phyloP scores from a whole-genome alignment of 1,140 invertebrate genomes.

The Aporrectodea caliginosa region DNA sequence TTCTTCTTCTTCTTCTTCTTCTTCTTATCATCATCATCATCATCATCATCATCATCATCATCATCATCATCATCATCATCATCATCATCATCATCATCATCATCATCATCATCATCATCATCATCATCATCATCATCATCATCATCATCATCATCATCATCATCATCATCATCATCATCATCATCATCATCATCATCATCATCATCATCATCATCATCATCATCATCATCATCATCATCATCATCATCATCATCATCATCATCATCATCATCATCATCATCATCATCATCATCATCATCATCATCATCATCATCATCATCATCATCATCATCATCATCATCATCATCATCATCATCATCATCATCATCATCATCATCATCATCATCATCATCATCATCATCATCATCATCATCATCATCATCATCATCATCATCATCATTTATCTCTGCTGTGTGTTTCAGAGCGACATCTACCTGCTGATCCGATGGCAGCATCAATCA shows the following conservation, averaged over 20 bases:
- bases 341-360: slow-evolving; percentile 27
- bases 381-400: slow-evolving; percentile 27
- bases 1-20: slow-evolving; percentile 18
- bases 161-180: neutral
- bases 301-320: slow-evolving; percentile 31
- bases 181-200: neutral
- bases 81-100: slow-evolving; percentile 27
- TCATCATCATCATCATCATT: slow-evolving; percentile 24
- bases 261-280: slow-evolving; percentile 20
- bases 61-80: slow-evolving; percentile 14
- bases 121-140: slow-evolving; percentile 23
- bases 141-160: slow-evolving; percentile 22
- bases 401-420: slow-evolving; percentile 24
- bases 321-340: slow-evolving; percentile 34
- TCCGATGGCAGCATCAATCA: no score
- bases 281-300: slow-evolving; percentile 32
- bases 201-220: neutral
- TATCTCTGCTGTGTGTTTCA: neutral
- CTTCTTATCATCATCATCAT: no score
- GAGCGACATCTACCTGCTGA: neutral
- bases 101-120: slow-evolving; percentile 12
- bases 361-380: neutral
- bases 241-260: neutral
- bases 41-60: slow-evolving; percentile 5
- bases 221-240: neutral